Conservation (phyloP, 2,797 vertebrate species). For the Avahi laniger region DNA sequence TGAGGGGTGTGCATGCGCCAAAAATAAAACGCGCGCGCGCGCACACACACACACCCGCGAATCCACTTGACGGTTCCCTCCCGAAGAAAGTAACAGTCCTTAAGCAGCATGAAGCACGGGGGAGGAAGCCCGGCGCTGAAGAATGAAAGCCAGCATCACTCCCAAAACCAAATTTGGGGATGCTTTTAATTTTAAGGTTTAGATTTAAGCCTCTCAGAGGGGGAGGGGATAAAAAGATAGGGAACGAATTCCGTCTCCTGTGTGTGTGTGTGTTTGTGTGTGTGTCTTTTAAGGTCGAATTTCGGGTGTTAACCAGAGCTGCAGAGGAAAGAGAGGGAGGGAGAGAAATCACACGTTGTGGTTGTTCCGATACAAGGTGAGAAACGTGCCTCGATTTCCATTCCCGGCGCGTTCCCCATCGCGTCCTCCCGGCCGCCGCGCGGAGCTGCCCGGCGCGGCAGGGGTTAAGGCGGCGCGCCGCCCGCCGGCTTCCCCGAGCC, state of each 20-base stretch:
- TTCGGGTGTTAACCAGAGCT: neutral
- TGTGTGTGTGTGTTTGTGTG: neutral
- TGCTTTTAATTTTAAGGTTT: constrained; percentile 6
- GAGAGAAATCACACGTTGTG: neutral
- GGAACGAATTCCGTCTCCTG: neutral
- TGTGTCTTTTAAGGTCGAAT: neutral
- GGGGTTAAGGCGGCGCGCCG: constrained; percentile 33
- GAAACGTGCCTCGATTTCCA: neutral
- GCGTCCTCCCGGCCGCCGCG: neutral
- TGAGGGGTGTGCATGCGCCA: constrained; percentile 46
- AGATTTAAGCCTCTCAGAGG: neutral
- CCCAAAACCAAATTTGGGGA: constrained; percentile 62
- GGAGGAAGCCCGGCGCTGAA: neutral
- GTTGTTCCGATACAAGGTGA: neutral
- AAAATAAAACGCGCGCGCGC: constrained; percentile 26
- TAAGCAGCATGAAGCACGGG: neutral
- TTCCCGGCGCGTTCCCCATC: neutral
- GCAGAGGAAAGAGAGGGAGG: neutral
- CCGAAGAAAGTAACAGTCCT: neutral
- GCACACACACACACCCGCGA: neutral
- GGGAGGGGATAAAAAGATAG: neutral
- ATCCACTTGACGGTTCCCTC: neutral
- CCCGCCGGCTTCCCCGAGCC: constrained; percentile 60
- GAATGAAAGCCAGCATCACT: neutral
- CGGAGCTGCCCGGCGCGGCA: neutral